Evolutionary conservation across 1,140 invertebrate species (phyloP).

Genomic region (Rhagoletis pomonella): DNA sequence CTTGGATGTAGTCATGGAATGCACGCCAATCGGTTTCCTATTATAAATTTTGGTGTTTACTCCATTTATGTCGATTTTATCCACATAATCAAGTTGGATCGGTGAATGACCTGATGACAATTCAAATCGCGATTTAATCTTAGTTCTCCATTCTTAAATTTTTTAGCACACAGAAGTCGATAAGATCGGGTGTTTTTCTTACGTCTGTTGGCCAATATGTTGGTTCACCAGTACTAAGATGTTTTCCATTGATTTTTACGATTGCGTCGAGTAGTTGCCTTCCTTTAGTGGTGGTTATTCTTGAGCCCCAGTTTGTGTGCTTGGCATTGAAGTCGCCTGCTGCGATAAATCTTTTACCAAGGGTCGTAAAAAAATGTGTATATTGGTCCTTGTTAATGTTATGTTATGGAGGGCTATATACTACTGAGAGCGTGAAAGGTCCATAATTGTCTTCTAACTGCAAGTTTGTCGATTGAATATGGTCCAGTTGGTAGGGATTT

Average conservation of each 20-base stretch:
- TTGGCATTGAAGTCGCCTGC: conserved; percentile 66
- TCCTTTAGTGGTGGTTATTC: conserved; percentile 52
- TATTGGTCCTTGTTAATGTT: too few relatives aligned
- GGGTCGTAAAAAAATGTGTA: too few relatives aligned
- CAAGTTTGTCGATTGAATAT: neutral
- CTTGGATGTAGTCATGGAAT: too few relatives aligned
- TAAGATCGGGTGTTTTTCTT: conserved; percentile 64
- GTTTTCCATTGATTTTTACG: neutral
- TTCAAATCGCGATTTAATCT: neutral
- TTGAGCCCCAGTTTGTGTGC: conserved; percentile 60
- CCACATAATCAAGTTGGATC: too few relatives aligned
- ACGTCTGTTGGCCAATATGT: conserved; percentile 68
- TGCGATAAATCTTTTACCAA: conserved; percentile 3
- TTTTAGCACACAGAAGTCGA: conserved; percentile 66
- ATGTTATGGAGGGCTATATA: neutral
- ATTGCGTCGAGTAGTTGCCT: neutral
- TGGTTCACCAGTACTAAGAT: conserved; percentile 54
- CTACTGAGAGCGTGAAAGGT: neutral
- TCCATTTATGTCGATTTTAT: too few relatives aligned
- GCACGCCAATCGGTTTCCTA: too few relatives aligned
- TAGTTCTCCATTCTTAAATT: conserved; percentile 55
- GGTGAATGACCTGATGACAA: neutral
- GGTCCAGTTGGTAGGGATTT: neutral
- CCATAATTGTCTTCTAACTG: neutral
- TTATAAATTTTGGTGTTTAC: too few relatives aligned